Evolutionary conservation across 2,888 invertebrate species (phyloP).

Genomic region (Stenolophus ochropezus): DNA sequence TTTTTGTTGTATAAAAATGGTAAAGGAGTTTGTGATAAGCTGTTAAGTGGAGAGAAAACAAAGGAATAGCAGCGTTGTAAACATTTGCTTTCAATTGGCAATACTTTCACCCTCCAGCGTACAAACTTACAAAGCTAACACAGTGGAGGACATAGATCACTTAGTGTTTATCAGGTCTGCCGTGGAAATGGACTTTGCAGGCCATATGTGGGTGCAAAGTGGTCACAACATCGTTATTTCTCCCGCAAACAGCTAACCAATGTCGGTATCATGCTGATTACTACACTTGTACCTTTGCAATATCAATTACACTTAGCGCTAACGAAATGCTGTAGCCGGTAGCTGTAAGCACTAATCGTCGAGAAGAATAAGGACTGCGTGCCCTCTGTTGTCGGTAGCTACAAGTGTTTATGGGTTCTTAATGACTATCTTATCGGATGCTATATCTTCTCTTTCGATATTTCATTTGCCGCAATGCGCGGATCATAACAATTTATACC

Average conservation of each 20-base stretch:
- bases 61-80: background rate
- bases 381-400: background rate
- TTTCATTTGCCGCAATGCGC: background rate
- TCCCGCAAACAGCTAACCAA: conserved; percentile 8
- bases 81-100: conserved; percentile 3
- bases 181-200: conserved; percentile 39
- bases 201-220: conserved; percentile 43
- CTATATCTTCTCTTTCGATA: background rate
- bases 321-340: background rate
- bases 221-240: conserved; percentile 31
- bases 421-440: background rate
- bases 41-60: background rate
- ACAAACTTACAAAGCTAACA: background rate
- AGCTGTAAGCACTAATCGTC: background rate
- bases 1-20: background rate
- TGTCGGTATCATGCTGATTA: conserved; percentile 31
- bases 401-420: conserved; percentile 28
- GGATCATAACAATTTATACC: background rate
- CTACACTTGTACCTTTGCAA: conserved; percentile 26
- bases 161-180: conserved; percentile 44
- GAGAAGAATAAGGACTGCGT: conserved; percentile 30
- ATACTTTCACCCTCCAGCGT: background rate
- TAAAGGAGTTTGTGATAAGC: background rate
- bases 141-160: conserved; percentile 40
- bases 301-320: conserved; percentile 33